Evolutionary conservation across 1,140 invertebrate genomes (phyloP).

Genomic region (Calycopis cecrops): DNA sequence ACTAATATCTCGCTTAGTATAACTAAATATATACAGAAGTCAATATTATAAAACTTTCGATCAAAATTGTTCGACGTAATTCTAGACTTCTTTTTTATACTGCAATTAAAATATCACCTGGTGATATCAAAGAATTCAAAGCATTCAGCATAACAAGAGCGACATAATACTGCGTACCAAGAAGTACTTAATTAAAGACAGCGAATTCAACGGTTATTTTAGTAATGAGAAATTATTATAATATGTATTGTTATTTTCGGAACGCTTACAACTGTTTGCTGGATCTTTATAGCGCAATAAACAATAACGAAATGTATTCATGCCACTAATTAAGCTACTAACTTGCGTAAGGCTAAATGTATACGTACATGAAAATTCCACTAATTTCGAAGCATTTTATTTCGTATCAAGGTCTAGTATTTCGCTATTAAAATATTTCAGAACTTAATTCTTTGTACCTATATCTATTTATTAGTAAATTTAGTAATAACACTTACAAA

Average conservation of each 20-base stretch:
- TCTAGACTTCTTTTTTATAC: too few relatives aligned
- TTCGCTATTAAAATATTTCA: too few relatives aligned
- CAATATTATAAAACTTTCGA: too few relatives aligned
- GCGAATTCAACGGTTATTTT: neutral
- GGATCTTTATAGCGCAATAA: constrained; percentile 7
- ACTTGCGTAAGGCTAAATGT: neutral
- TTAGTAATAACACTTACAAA: too few relatives aligned
- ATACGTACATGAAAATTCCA: neutral
- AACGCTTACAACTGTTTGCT: neutral
- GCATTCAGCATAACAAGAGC: neutral
- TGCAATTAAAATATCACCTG: too few relatives aligned
- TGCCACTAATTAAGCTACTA: constrained; percentile 5
- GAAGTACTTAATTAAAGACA: neutral
- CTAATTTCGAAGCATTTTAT: too few relatives aligned
- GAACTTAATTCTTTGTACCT: too few relatives aligned
- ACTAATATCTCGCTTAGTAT: too few relatives aligned
- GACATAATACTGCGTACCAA: neutral
- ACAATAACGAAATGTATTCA: neutral
- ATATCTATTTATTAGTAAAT: too few relatives aligned
- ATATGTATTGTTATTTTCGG: constrained; percentile 7
- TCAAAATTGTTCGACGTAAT: too few relatives aligned
- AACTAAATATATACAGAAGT: too few relatives aligned
- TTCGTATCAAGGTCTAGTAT: too few relatives aligned
- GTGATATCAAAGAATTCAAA: neutral
- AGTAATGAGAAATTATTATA: constrained; percentile 6